Percentiles rank a stretch among this genome's conserved stretches.
Conservation (phyloP, 2,888 invertebrate species). For the Polydrusus cervinus region DNA sequence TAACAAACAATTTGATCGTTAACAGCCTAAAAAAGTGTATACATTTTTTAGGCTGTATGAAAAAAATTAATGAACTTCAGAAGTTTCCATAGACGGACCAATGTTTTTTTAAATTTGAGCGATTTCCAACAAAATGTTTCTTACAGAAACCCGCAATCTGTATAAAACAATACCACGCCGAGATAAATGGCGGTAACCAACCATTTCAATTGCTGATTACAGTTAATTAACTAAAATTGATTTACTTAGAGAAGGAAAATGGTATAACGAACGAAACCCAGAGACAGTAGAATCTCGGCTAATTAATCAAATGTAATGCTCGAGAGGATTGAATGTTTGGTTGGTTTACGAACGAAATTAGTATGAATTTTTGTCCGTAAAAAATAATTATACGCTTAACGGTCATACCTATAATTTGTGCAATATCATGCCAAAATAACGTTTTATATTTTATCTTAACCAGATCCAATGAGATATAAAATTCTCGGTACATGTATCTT, state of each 20-base stretch:
- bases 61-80: too few species aligned
- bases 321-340: slow-evolving; percentile 34
- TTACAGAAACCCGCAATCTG: slow-evolving; percentile 7
- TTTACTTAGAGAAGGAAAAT: slow-evolving; percentile 44
- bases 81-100: too few species aligned
- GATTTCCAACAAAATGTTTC: slow-evolving; percentile 13
- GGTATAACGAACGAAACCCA: slow-evolving; percentile 43
- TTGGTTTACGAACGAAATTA: slow-evolving; percentile 2
- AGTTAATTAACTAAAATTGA: slow-evolving; percentile 52
- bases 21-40: too few species aligned
- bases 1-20: too few species aligned
- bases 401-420: background rate
- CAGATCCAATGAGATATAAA: too few species aligned
- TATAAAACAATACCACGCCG: slow-evolving; percentile 26
- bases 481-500: too few species aligned
- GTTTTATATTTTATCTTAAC: background rate
- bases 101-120: background rate
- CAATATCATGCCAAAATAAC: background rate
- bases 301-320: slow-evolving; percentile 49
- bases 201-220: slow-evolving; percentile 50
- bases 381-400: background rate
- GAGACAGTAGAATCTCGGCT: slow-evolving; percentile 33
- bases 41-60: too few species aligned
- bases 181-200: slow-evolving; percentile 28
- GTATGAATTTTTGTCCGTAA: background rate